These are phyloP conservation scores for Amblyteles armatorius DNA, from an alignment of 2,888 invertebrate genomes.

Conservation along the genomic window DNA sequence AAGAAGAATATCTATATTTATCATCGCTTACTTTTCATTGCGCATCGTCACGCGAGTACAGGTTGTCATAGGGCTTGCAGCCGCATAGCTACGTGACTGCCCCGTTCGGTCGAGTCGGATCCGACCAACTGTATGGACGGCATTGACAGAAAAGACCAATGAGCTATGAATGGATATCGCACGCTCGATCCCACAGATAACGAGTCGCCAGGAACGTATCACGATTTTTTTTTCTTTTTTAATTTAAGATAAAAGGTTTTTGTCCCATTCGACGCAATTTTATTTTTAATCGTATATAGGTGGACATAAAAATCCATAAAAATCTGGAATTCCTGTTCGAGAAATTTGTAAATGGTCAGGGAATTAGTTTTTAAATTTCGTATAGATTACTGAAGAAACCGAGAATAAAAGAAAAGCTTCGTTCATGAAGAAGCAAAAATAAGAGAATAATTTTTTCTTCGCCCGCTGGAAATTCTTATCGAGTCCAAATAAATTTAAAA, in stretches of 20 bases:
- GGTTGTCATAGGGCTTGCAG: not conserved
- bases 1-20: slow-evolving; percentile 53
- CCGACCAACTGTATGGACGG: not conserved
- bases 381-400: too few species aligned
- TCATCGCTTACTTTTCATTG: slow-evolving; percentile 56
- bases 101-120: not conserved
- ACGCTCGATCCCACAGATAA: not conserved
- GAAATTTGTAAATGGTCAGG: too few species aligned
- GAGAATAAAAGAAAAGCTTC: too few species aligned
- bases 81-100: slow-evolving; percentile 24
- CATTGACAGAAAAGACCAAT: slow-evolving; percentile 4
- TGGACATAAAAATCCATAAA: not conserved
- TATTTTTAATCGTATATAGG: not conserved
- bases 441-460: too few species aligned
- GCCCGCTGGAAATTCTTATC: too few species aligned
- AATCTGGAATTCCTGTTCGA: too few species aligned
- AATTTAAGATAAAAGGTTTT: not conserved
- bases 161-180: not conserved
- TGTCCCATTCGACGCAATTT: not conserved
- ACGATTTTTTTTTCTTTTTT: not conserved
- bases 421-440: too few species aligned
- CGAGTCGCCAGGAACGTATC: slow-evolving; percentile 18
- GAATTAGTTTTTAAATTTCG: too few species aligned
- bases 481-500: too few species aligned
- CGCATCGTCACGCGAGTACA: slow-evolving; percentile 29